Conservation (phyloP, 1,140 invertebrate genomes). For the Trypoxylus dichotomus region DNA sequence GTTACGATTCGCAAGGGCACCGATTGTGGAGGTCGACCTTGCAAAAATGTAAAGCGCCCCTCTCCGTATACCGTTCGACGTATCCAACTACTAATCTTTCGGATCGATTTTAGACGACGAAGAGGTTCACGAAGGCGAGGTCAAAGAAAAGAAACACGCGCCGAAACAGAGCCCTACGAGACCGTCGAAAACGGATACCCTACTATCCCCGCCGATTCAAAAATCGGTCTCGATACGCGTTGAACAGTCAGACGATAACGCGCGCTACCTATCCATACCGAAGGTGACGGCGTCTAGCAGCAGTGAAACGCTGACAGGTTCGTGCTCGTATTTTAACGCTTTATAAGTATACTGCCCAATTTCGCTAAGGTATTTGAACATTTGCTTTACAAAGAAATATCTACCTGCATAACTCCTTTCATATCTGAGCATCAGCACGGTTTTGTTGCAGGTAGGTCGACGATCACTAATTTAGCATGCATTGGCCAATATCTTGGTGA, state of each 20-base stretch:
- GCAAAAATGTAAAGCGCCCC: slow-evolving; percentile 60
- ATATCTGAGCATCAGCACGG: too few relatives aligned
- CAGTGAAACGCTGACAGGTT: slow-evolving; percentile 74
- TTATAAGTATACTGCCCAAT: too few relatives aligned
- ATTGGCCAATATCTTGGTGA: too few relatives aligned
- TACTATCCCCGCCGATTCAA: slow-evolving; percentile 33
- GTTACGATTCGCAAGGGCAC: slow-evolving; percentile 54
- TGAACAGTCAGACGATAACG: slow-evolving; percentile 33
- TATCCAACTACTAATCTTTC: not conserved
- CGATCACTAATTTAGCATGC: too few relatives aligned
- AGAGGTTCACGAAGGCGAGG: slow-evolving; percentile 50
- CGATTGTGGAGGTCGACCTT: slow-evolving; percentile 65
- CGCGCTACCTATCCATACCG: slow-evolving; percentile 63
- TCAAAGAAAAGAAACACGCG: slow-evolving; percentile 47
- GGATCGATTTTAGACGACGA: slow-evolving; percentile 56
- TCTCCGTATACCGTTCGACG: not conserved
- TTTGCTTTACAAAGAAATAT: too few relatives aligned
- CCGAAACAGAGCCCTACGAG: slow-evolving; percentile 49
- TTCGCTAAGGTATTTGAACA: too few relatives aligned
- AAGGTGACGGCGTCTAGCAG: slow-evolving; percentile 72
- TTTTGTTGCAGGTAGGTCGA: too few relatives aligned
- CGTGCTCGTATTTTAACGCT: not conserved
- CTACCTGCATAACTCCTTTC: too few relatives aligned
- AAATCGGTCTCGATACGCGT: slow-evolving; percentile 47
- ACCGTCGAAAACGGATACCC: slow-evolving; percentile 28